phyloP scores from a whole-genome alignment of 2,113 vertebrate genomes.

The Poeciliopsis retropinna region DNA sequence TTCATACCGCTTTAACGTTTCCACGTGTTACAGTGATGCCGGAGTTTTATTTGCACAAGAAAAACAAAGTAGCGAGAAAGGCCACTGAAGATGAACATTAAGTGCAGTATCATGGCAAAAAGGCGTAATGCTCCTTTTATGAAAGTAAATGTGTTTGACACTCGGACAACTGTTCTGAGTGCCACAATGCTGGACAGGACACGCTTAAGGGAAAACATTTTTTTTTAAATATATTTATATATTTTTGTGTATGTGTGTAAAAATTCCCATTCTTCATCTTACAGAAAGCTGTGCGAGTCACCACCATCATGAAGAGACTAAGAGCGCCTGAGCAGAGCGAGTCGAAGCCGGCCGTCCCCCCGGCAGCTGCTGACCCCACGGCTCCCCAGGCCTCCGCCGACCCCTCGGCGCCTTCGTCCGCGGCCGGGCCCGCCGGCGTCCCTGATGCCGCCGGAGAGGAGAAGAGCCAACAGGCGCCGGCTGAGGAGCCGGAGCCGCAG shows the following conservation, averaged over 20 bases:
- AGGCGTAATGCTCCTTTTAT: too few relatives aligned
- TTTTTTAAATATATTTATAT: too few relatives aligned
- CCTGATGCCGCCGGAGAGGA: conserved; percentile 30
- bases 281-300: conserved; percentile 97
- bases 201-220: neutral
- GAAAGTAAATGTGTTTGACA: too few relatives aligned
- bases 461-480: conserved; percentile 44
- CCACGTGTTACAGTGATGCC: neutral
- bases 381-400: conserved; percentile 46
- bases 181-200: too few relatives aligned
- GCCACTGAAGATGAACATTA: too few relatives aligned
- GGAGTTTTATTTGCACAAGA: neutral
- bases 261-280: conserved; percentile 15
- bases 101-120: too few relatives aligned
- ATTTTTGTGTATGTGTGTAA: neutral
- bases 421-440: conserved; percentile 14
- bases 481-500: conserved; percentile 29
- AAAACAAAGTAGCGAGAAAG: neutral
- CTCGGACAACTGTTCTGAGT: too few relatives aligned
- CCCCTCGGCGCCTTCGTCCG: conserved; percentile 52
- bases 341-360: conserved; percentile 44
- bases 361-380: conserved; percentile 57
- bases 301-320: conserved; percentile 96
- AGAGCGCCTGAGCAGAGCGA: conserved; percentile 87
- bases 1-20: neutral